These are phyloP conservation scores for Papilio polyxenes DNA, from an alignment of 1,140 invertebrate species.

Conservation along the genomic window DNA sequence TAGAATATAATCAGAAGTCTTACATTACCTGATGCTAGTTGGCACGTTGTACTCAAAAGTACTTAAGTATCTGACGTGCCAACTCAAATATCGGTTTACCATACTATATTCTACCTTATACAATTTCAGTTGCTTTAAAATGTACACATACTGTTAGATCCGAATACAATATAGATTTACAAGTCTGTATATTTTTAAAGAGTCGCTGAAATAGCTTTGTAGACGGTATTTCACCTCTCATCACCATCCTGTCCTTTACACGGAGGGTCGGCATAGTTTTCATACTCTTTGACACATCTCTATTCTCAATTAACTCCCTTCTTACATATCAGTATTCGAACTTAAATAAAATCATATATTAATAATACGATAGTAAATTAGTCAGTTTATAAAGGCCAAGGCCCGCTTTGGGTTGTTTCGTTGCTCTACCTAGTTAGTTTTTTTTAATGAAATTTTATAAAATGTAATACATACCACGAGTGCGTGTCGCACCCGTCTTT, in stretches of 20 bases:
- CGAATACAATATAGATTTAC: neutral
- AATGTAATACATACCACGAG: conserved; percentile 73
- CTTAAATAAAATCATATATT: too few species aligned
- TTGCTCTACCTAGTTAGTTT: too few species aligned
- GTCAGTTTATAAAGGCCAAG: too few species aligned
- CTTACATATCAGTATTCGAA: too few species aligned
- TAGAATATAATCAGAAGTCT: neutral
- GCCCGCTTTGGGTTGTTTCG: too few species aligned
- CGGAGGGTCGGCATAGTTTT: too few species aligned
- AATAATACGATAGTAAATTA: too few species aligned
- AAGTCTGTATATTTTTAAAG: neutral
- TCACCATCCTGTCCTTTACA: too few species aligned
- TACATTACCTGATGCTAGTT: neutral
- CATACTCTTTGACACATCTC: too few species aligned
- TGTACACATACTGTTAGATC: neutral
- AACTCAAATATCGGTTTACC: neutral
- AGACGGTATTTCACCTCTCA: too few species aligned
- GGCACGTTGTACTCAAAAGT: neutral
- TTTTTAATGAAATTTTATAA: too few species aligned
- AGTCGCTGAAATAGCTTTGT: neutral
- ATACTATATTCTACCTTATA: neutral
- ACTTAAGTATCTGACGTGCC: neutral
- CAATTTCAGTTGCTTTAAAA: neutral
- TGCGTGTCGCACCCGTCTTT: conserved; percentile 80
- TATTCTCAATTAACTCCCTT: too few species aligned